A percentile compares a stretch with the other conserved stretches of the same genome.
phyloP scores from a whole-genome alignment of 92 coral and sea anemone genomes.

The Siderastrea siderea region DNA sequence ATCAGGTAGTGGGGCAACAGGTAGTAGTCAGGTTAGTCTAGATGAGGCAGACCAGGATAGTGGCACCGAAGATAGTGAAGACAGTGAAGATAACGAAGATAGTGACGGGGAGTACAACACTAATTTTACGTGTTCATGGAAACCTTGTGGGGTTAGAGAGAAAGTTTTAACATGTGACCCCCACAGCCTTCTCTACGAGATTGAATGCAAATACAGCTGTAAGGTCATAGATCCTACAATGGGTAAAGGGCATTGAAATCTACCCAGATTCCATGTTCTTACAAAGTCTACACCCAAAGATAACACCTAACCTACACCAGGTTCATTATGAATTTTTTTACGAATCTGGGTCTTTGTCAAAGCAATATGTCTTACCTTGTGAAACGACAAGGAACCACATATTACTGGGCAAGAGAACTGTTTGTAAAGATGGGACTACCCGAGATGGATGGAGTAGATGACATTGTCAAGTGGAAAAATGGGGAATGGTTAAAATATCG shows the following conservation, averaged over 20 bases:
- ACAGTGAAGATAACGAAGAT: constrained; percentile 23
- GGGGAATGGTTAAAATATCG: constrained; percentile 8
- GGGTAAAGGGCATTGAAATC: constrained; percentile 56
- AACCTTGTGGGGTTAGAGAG: not conserved
- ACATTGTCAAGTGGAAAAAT: constrained; percentile 19
- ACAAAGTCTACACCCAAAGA: no score
- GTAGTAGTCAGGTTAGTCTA: not conserved
- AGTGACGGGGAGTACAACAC: constrained; percentile 10
- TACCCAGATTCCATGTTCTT: constrained; percentile 46
- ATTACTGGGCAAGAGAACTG: constrained; percentile 59
- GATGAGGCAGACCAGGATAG: not conserved
- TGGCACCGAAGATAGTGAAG: constrained; percentile 15
- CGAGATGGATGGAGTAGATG: constrained; percentile 39
- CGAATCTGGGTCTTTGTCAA: constrained; percentile 57
- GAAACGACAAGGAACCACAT: constrained; percentile 16
- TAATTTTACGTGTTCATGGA: constrained; percentile 7
- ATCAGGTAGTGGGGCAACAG: not conserved
- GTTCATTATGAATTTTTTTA: constrained; percentile 39
- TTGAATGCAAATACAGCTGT: no score
- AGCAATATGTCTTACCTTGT: constrained; percentile 44
- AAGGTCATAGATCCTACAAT: no score
- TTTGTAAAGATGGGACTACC: constrained; percentile 46
- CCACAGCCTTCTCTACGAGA: constrained; percentile 47
- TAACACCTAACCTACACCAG: constrained; percentile 7
- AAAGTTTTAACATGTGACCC: constrained; percentile 39